These are phyloP conservation scores for Nephotettix cincticeps DNA, from an alignment of 1,140 invertebrate genomes.

Conservation along the genomic window DNA sequence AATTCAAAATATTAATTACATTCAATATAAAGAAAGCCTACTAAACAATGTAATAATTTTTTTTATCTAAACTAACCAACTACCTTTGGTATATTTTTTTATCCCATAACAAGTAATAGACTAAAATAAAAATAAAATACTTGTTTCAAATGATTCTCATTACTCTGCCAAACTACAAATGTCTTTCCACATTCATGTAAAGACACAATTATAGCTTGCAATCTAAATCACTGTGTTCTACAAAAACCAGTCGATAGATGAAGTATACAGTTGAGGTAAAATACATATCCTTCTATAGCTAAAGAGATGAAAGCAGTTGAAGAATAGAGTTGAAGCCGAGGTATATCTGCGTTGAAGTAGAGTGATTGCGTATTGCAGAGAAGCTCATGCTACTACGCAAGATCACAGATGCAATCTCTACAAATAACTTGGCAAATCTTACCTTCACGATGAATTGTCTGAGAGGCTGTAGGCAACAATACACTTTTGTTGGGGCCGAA, in stretches of 20 bases:
- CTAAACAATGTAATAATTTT: too few relatives aligned
- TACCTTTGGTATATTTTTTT: too few relatives aligned
- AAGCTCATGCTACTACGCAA: constrained; percentile 15
- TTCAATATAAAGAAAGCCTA: too few relatives aligned
- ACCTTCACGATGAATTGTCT: constrained; percentile 4
- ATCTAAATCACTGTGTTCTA: not conserved
- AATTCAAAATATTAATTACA: too few relatives aligned
- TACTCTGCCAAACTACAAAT: too few relatives aligned
- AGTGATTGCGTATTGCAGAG: not conserved
- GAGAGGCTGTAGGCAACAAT: constrained; percentile 18
- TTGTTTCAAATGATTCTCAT: too few relatives aligned
- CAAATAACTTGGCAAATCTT: not conserved
- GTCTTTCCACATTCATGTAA: too few relatives aligned
- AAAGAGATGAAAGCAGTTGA: too few relatives aligned
- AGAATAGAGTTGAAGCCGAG: not conserved
- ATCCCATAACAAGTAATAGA: too few relatives aligned
- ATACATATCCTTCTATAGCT: not conserved
- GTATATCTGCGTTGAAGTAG: not conserved
- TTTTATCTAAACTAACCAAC: too few relatives aligned
- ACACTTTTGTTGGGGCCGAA: constrained; percentile 1
- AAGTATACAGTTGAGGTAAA: not conserved
- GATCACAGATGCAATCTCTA: not conserved
- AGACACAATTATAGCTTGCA: too few relatives aligned
- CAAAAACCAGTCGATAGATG: not conserved
- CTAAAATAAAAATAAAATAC: too few relatives aligned